Base-by-base conservation (phyloP, 2,113 vertebrate genomes). In the Solea senegalensis region DNA sequence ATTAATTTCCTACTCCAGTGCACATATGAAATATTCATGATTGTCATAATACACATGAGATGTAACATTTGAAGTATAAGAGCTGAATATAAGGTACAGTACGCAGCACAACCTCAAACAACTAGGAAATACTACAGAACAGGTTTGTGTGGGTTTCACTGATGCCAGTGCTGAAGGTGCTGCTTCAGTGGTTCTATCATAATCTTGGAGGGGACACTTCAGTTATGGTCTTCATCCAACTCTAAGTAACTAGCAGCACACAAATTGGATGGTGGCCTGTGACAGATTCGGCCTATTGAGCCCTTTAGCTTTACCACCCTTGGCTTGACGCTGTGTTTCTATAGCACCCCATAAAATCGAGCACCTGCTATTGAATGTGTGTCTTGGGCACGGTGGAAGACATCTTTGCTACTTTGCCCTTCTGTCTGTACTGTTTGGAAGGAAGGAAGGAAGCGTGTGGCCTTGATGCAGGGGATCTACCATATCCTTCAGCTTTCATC, bases 271-370 rank as follows among this genome's bases (percentile, higher is more conserved):
- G 67, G 55, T 59, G 40, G 54, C 39, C 49, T 76, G 69, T 39
- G 41, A 59, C 28, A 65, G 57, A 74, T 56, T 54, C 59, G 52
- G 14, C 14, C 1, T 65, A 85, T 72, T 80, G 65, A 84, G 46
- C 44, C 41, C 57, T 80, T 80, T 66, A 78, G 65, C 46, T 73
- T 69, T 39, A 64, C 57, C 61, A 73, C 54, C 79, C 70, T 68
- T 71, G 65, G 45, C 45, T 48, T 14, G 45, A 48, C 45, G 68
- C 12, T 45, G 40, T 52, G 46, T 46, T 73, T 77, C 48, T 72
- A 56, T 34, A 48, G 45, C 61, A 58, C 66, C 44, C 65, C 59
- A 65, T 72, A 69, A 79, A 76, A 45, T 72, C 66, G 28, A 43
- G 39, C 40, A 40, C 9, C 1, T 3, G 46, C 58, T 40, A 40